Percentiles rank a stretch among this genome's conserved stretches.
phyloP scores from a whole-genome alignment of 64 coral and sea anemone species.

The Actinia tenebrosa region DNA sequence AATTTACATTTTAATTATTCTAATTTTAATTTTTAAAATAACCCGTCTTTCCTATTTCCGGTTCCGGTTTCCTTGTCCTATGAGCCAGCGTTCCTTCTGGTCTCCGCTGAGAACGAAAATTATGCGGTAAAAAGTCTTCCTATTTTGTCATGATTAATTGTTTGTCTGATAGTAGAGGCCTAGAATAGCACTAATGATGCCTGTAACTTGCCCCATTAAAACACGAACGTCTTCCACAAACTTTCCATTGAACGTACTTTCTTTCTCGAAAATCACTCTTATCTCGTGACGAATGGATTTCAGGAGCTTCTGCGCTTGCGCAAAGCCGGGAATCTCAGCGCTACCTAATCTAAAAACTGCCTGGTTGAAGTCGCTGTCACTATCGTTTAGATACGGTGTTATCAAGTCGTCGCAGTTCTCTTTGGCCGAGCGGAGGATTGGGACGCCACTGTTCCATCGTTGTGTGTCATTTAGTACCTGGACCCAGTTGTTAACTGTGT shows the following conservation, averaged over 20 bases:
- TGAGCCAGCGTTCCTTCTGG: no score
- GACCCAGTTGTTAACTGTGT: slow-evolving; percentile 69
- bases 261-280: slow-evolving; percentile 60
- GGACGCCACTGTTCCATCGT: slow-evolving; percentile 73
- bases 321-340: slow-evolving; percentile 70
- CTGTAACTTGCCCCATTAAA: slow-evolving; percentile 60
- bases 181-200: slow-evolving; percentile 50
- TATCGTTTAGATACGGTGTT: slow-evolving; percentile 68
- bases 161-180: slow-evolving; percentile 55
- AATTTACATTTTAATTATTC: neutral
- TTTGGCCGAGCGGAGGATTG: slow-evolving; percentile 79
- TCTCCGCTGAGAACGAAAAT: no score
- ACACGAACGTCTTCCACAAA: slow-evolving; percentile 80
- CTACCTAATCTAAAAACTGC: slow-evolving; percentile 55
- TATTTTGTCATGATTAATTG: neutral
- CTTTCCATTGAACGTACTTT: slow-evolving; percentile 85
- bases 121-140: neutral
- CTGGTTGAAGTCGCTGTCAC: slow-evolving; percentile 64
- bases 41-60: neutral
- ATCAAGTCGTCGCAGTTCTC: slow-evolving; percentile 65
- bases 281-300: slow-evolving; percentile 76
- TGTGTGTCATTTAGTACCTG: slow-evolving; percentile 65
- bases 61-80: neutral
- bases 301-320: slow-evolving; percentile 67
- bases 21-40: neutral